Base-by-base conservation (phyloP, 2,888 invertebrate genomes). In the Scaptomyza flava region DNA sequence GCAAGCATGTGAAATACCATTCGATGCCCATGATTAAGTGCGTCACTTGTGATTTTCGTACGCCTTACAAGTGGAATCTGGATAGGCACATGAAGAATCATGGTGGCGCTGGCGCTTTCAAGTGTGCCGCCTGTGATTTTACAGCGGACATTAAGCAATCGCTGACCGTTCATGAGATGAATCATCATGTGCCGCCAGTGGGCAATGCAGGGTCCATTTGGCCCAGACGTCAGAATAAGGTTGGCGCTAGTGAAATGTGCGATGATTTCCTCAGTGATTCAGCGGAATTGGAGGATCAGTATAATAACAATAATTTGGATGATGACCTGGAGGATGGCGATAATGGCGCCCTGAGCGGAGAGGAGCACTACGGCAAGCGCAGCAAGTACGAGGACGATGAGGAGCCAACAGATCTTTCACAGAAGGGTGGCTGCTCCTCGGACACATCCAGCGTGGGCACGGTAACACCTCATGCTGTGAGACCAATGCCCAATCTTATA, bases 1-100 rank as follows among this genome's bases (percentile, higher is more conserved):
- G 97, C 65, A 98, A 98, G 91, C 98, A 98, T 91, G 96, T 98
- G 53, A 97, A 97, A 90, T 97, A 97, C 91, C 98, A 98, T 91
- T 96, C 97, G 64, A 97, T 97, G 96, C 98, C 96, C 82, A 97
- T 97, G 96, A 97, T 97, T 81, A 97, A 98, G 92, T 98, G 98
- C 92, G 96, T 96, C 63, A 95, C 96, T 91, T 98, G 98, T 92
- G 97, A 98, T 90, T 98, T 98, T 91, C 95, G 96, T 72, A 98
- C 98, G 17, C 97, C 98, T 8, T 96, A 96, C 93, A 96, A 95
- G 91, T 98, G 98, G 96, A 98, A 98, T 92, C 93, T 97, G 92
- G 98, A 98, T 91, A 94, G 98, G 7, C 98, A 98, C 91, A 96
- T 96, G 94, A 96, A 96, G 92, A 97, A 97, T 91, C 98, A 98